phyloP scores from a whole-genome alignment of 2,797 vertebrate species.

The Kryptolebias ocellatus region DNA sequence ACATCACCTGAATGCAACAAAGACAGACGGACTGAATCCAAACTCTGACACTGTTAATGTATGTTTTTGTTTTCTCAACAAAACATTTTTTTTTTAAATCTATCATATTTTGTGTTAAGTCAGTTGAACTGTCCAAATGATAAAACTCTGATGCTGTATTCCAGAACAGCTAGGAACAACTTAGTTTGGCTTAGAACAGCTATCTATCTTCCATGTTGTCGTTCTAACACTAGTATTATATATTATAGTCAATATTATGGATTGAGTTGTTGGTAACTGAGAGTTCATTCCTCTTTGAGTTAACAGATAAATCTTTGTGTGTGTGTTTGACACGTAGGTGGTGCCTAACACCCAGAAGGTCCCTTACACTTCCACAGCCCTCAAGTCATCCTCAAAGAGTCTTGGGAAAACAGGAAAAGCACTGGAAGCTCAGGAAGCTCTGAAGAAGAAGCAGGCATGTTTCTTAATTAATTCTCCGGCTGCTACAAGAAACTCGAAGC shows the following conservation, averaged over 20 bases:
- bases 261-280: no score
- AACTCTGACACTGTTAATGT: slow-evolving; percentile 78
- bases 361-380: slow-evolving; percentile 82
- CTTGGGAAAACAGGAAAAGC: slow-evolving; percentile 86
- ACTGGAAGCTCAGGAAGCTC: slow-evolving; percentile 89
- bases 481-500: slow-evolving; percentile 17
- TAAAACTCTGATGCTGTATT: no score
- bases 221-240: no score
- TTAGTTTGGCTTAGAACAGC: no score
- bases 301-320: neutral
- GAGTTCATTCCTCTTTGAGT: neutral
- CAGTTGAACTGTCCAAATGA: no score
- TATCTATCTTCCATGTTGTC: no score
- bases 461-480: slow-evolving; percentile 28
- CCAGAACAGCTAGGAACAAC: no score
- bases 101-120: neutral
- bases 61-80: slow-evolving; percentile 24
- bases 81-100: no score
- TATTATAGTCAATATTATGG: no score
- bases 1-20: slow-evolving; percentile 82
- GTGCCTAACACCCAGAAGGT: slow-evolving; percentile 84
- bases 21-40: slow-evolving; percentile 79
- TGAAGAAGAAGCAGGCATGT: slow-evolving; percentile 95
- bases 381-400: slow-evolving; percentile 88
- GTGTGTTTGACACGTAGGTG: slow-evolving; percentile 37